phyloP scores from a whole-genome alignment of 2,888 invertebrate species.

The Anthoptus insignis region DNA sequence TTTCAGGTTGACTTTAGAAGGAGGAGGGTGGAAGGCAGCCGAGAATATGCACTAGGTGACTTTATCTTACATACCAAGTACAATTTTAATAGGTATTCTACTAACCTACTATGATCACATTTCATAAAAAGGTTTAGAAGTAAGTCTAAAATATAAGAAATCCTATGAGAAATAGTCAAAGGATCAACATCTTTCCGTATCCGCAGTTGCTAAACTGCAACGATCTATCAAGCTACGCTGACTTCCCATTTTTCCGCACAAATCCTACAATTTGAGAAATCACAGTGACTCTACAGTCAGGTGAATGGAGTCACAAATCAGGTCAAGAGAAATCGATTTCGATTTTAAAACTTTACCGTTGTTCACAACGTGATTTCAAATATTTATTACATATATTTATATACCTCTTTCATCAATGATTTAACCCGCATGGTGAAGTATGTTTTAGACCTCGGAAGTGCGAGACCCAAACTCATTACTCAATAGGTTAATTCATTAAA shows the following conservation, averaged over 20 bases:
- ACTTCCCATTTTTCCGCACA: conserved; percentile 22
- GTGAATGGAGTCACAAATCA: conserved; percentile 60
- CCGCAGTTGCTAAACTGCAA: conserved; percentile 5
- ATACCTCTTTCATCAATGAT: too few relatives aligned
- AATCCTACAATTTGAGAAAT: conserved; percentile 27
- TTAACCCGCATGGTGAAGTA: too few relatives aligned
- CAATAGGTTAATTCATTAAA: too few relatives aligned
- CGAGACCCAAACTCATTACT: too few relatives aligned
- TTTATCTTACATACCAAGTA: too few relatives aligned
- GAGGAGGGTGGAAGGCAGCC: too few relatives aligned
- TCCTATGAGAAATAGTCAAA: conserved; percentile 6
- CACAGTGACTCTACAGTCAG: conserved; percentile 42
- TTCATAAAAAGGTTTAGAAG: background rate
- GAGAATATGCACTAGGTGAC: too few relatives aligned
- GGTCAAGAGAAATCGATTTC: conserved; percentile 65
- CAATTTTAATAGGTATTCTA: too few relatives aligned
- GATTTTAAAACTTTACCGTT: conserved; percentile 59
- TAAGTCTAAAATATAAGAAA: background rate
- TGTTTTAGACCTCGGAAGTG: too few relatives aligned
- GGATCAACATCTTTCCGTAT: conserved; percentile 8
- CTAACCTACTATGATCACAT: too few relatives aligned
- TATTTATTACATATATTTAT: too few relatives aligned
- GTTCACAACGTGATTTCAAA: conserved; percentile 52
- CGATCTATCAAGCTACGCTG: conserved; percentile 23
- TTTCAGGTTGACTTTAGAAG: too few relatives aligned